Evolutionary conservation across 1,140 invertebrate species (phyloP), one percentile per base, ranked within the genome.

Genomic region (Augochlora pura): DNA sequence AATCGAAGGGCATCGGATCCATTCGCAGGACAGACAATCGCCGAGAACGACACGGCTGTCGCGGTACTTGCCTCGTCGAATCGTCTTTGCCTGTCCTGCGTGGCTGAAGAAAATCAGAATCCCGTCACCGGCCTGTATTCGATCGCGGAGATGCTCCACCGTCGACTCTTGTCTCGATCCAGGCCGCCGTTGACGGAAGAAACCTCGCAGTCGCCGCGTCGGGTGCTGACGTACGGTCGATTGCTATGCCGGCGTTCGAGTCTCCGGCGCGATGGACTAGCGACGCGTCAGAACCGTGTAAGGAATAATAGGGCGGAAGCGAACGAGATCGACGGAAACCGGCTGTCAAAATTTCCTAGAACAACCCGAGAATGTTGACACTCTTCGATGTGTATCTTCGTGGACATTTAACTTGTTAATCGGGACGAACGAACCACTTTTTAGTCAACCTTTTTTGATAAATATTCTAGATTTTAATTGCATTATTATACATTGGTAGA

Each of bases 1-100:
- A 84, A 83, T 79, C 75, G 72, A 84, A 83, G 76, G 77, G 69
- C 52, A 64, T 74, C 65, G 65, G 23, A 39, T 62, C 49, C 66
- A 46, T 39, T 57, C 25, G 12, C 38, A 46, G 38, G 54, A 39
- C 66, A 46, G 63, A 68, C 38, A 42, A 76, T 42, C 38, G 64
- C 67, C 38, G 52, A 23, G 49, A 14, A 38, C 25, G 38, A 52
- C 2, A 59, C 38, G 39, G 8, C n/a, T n/a, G 62, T 10, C 49
- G 38, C 42, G 21, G 42, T 3, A 46, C 27, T 60, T 32, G 42
- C 21, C 54, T 60, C 27, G 18, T 62, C 64, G 49, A 63, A 62
- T n/a, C n/a, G 25, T n/a, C 52, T 54, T 49, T 4, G 1, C 62
- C 70, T 80, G 64, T 77, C 72, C 67, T 74, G 73, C 71, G 66